A percentile compares a stretch with the other conserved stretches of the same genome.
phyloP scores from a whole-genome alignment of 2,797 vertebrate species.

The Ctenochaetus hawaiiensis region DNA sequence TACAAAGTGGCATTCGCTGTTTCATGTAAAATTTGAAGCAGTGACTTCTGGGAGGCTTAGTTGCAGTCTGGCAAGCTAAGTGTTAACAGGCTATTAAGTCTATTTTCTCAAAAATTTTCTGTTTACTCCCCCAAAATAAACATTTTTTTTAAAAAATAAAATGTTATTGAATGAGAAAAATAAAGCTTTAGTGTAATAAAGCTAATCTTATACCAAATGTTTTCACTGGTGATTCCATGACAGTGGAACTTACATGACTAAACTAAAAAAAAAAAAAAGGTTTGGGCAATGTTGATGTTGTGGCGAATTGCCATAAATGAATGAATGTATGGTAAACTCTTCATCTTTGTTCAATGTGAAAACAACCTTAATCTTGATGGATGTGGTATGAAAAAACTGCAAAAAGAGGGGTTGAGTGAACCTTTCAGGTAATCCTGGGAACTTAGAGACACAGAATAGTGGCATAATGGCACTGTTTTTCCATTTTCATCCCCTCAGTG shows the following conservation, averaged over 20 bases:
- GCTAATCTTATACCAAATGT: too few relatives aligned
- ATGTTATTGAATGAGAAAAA: background rate
- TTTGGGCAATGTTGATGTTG: too few relatives aligned
- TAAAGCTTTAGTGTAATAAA: too few relatives aligned
- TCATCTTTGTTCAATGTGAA: too few relatives aligned
- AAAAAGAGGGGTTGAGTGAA: background rate
- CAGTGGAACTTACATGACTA: too few relatives aligned
- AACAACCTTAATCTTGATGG: background rate
- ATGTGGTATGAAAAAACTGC: background rate
- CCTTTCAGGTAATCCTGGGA: background rate
- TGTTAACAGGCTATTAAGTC: background rate
- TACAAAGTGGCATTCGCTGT: background rate
- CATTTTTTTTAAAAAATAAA: background rate
- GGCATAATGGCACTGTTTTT: background rate
- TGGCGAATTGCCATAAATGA: too few relatives aligned
- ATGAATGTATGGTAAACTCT: too few relatives aligned
- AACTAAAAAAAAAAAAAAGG: too few relatives aligned
- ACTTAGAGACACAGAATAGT: background rate
- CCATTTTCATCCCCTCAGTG: conserved; percentile 1
- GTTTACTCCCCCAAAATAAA: background rate
- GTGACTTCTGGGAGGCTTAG: background rate
- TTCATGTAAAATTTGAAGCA: background rate
- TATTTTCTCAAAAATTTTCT: background rate
- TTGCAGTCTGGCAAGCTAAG: background rate
- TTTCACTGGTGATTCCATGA: too few relatives aligned